Evolutionary conservation across 2,113 vertebrate species (phyloP).

Genomic region (Mobula hypostoma): DNA sequence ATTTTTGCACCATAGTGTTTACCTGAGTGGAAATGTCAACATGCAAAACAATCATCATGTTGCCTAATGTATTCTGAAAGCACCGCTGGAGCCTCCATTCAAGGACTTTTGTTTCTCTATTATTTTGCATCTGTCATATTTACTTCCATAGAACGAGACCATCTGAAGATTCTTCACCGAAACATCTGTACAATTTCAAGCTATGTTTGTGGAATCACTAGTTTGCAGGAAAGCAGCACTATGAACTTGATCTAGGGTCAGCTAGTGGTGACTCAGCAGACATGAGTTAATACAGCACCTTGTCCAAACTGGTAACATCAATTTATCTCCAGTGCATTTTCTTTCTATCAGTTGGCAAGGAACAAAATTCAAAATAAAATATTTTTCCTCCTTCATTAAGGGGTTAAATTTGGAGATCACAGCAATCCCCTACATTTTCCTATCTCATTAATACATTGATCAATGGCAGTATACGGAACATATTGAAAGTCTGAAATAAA

Average conservation of each 20-base stretch:
- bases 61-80: conserved; percentile 19
- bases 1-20: neutral
- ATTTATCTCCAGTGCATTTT: neutral
- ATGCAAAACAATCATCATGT: neutral
- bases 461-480: too few species aligned
- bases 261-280: neutral
- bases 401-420: neutral
- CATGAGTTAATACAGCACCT: neutral
- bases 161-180: neutral
- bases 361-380: neutral
- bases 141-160: neutral
- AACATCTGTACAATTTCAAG: neutral
- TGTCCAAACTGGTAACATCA: neutral
- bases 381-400: neutral
- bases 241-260: neutral
- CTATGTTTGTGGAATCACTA: neutral
- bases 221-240: neutral
- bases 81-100: neutral
- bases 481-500: too few species aligned
- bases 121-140: conserved; percentile 10
- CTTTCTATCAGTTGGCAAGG: neutral
- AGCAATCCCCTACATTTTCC: neutral
- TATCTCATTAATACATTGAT: too few species aligned
- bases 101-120: neutral
- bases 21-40: conserved; percentile 24